Conservation (phyloP, 1,140 invertebrate genomes). For the Cryptotermes secundus region DNA sequence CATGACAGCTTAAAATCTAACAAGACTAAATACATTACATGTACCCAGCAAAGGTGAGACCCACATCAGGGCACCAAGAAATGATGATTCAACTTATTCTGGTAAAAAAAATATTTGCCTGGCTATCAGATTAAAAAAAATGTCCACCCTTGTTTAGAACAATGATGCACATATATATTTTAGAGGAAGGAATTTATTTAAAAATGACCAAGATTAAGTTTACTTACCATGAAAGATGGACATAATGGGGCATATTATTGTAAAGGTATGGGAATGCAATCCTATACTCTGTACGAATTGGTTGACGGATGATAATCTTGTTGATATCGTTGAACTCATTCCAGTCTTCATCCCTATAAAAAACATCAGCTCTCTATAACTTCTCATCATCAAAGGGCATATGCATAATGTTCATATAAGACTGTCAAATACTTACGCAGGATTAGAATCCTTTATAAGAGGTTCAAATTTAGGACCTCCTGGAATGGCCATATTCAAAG, state of each 20-base stretch:
- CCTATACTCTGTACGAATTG: constrained; percentile 97
- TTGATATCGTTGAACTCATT: constrained; percentile 99
- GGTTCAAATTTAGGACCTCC: constrained; percentile 99
- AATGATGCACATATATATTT: too few species aligned
- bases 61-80: too few species aligned
- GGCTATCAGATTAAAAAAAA: too few species aligned
- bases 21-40: too few species aligned
- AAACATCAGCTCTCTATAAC: background rate
- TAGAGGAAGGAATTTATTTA: too few species aligned
- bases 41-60: too few species aligned
- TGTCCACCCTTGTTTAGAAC: too few species aligned
- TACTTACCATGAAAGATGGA: constrained; percentile 89
- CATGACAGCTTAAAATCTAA: too few species aligned
- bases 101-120: too few species aligned
- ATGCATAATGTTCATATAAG: constrained; percentile 21
- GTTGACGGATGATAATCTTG: constrained; percentile 98
- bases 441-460: constrained; percentile 95
- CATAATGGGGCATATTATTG: constrained; percentile 97
- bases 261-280: constrained; percentile 99
- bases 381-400: too few species aligned
- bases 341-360: constrained; percentile 95
- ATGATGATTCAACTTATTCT: too few species aligned
- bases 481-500: constrained; percentile 99
- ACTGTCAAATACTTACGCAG: constrained; percentile 62
- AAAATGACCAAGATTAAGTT: too few species aligned